A percentile compares a stretch with the other conserved stretches of the same genome.
Conservation (phyloP, 2,888 invertebrate species). For the Crematogaster levior region DNA sequence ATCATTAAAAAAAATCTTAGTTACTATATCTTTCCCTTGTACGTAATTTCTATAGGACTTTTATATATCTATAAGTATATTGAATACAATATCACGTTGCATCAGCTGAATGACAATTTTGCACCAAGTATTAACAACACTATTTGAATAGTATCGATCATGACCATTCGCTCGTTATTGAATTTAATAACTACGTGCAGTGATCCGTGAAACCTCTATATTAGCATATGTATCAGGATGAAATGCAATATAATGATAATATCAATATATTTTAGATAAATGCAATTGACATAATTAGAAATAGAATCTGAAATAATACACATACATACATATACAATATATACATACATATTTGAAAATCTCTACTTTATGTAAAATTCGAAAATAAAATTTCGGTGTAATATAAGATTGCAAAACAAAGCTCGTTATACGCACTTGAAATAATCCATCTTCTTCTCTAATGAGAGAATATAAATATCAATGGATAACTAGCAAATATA, state of each 20-base stretch:
- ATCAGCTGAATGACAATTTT: not conserved
- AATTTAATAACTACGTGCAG: not conserved
- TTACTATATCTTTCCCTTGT: not conserved
- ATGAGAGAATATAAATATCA: slow-evolving; percentile 64
- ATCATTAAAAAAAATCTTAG: not conserved
- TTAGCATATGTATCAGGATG: not conserved
- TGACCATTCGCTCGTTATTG: slow-evolving; percentile 10
- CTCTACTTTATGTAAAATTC: slow-evolving; percentile 54
- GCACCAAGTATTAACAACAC: not conserved
- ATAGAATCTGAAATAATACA: too few species aligned
- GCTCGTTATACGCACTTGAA: slow-evolving; percentile 34
- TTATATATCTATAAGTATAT: not conserved
- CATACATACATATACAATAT: not conserved
- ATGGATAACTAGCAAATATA: slow-evolving; percentile 35
- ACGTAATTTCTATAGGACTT: not conserved
- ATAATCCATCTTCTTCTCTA: slow-evolving; percentile 64
- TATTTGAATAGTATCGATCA: slow-evolving; percentile 46
- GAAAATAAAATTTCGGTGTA: slow-evolving; percentile 69
- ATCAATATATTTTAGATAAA: slow-evolving; percentile 20
- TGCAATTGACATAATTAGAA: slow-evolving; percentile 23
- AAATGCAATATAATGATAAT: slow-evolving; percentile 7
- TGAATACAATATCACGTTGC: not conserved
- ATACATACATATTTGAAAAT: not conserved
- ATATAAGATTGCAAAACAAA: slow-evolving; percentile 44
- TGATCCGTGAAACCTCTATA: slow-evolving; percentile 15